Conservation (phyloP, 2,113 vertebrate genomes). For the Cairina moschata region DNA sequence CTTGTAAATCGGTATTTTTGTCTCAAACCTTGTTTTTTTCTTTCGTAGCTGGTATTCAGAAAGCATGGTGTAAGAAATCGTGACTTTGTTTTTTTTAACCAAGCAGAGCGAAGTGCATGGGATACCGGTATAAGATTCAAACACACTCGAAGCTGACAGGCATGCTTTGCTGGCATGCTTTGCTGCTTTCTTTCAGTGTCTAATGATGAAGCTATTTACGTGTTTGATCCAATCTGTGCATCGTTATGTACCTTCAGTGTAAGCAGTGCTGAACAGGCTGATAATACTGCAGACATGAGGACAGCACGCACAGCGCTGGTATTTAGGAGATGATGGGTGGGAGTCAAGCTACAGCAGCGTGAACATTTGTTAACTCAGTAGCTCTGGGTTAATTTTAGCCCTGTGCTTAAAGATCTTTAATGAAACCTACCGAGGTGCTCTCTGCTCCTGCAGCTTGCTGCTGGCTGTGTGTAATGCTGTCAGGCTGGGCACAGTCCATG, state of each 20-base stretch:
- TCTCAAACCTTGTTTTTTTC: neutral
- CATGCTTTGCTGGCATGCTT: neutral
- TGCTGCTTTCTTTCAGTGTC: neutral
- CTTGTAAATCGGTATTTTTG: neutral
- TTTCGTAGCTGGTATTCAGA: neutral
- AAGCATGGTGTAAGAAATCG: neutral
- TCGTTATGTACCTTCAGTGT: accelerated
- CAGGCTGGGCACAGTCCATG: neutral
- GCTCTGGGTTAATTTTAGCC: neutral
- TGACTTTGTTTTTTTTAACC: neutral
- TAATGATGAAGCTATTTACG: neutral
- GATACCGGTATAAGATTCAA: neutral
- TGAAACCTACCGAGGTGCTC: neutral
- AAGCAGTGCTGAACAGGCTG: neutral
- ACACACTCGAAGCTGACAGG: neutral
- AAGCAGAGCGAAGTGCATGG: neutral
- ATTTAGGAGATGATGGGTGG: neutral
- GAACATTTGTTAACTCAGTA: neutral
- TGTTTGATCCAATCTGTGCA: neutral
- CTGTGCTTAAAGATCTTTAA: neutral
- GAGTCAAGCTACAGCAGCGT: neutral
- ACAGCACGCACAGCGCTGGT: neutral
- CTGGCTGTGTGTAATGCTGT: neutral
- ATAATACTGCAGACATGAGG: neutral
- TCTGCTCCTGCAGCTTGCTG: neutral